A percentile compares a stretch with the other conserved stretches of the same genome.
phyloP scores from a whole-genome alignment of 2,113 vertebrate genomes.

The Rhipidura dahli region DNA sequence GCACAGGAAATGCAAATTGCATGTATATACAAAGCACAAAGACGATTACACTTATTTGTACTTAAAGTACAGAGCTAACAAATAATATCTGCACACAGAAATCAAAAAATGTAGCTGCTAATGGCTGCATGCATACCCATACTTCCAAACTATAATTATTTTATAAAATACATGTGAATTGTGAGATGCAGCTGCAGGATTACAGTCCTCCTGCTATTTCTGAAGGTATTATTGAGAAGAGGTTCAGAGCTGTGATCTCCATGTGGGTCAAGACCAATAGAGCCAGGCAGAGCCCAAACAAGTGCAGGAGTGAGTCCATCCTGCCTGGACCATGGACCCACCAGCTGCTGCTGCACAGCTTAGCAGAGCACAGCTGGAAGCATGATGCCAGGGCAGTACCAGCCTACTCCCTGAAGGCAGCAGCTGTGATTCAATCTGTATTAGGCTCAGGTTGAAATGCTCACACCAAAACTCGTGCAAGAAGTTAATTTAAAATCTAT shows the following conservation, averaged over 20 bases:
- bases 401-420: neutral
- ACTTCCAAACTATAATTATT: neutral
- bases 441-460: neutral
- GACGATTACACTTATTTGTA: neutral
- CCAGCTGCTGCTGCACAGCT: neutral
- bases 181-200: neutral
- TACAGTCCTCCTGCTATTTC: neutral
- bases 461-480: neutral
- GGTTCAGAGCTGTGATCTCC: neutral
- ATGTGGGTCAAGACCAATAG: neutral
- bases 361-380: neutral
- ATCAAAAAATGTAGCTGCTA: neutral
- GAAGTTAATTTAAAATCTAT: neutral
- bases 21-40: neutral
- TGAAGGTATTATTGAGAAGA: neutral
- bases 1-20: slow-evolving; percentile 6
- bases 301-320: neutral
- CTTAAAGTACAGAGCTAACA: neutral
- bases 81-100: neutral
- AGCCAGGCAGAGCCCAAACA: neutral
- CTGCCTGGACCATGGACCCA: neutral
- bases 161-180: neutral
- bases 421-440: neutral
- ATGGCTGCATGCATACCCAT: neutral
- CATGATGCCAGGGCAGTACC: neutral